Conservation (phyloP, 23 tunicate species). For the Ciona savignyi region DNA sequence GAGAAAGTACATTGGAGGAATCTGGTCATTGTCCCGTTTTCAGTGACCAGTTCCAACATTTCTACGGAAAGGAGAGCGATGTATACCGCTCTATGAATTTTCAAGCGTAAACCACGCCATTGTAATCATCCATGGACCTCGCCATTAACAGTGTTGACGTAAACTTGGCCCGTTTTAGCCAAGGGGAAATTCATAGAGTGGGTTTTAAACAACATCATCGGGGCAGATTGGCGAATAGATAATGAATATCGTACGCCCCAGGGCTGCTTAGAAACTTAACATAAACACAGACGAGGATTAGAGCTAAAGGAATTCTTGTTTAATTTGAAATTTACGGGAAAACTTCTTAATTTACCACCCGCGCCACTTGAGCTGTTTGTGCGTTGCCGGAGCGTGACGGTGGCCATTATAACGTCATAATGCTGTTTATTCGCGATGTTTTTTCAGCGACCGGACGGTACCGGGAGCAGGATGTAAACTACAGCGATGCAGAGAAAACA, state of each 20-base stretch:
- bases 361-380: background rate
- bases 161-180: background rate
- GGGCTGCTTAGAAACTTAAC: background rate
- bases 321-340: background rate
- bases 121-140: too few species aligned
- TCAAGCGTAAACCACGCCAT: too few species aligned
- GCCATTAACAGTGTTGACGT: background rate
- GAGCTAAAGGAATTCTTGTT: background rate
- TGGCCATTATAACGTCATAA: background rate
- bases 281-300: slow-evolving; percentile 1
- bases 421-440: background rate
- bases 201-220: background rate
- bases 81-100: background rate
- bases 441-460: background rate
- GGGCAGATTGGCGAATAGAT: background rate
- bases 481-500: background rate
- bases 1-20: background rate
- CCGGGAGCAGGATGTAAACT: background rate
- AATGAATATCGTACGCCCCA: background rate
- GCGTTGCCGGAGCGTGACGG: too few species aligned
- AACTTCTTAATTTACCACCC: too few species aligned
- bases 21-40: background rate
- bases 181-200: background rate
- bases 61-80: background rate
- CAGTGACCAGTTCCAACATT: background rate